These are phyloP conservation scores for Silurus glanis DNA, from an alignment of 2,113 vertebrate species.

Conservation along the genomic window DNA sequence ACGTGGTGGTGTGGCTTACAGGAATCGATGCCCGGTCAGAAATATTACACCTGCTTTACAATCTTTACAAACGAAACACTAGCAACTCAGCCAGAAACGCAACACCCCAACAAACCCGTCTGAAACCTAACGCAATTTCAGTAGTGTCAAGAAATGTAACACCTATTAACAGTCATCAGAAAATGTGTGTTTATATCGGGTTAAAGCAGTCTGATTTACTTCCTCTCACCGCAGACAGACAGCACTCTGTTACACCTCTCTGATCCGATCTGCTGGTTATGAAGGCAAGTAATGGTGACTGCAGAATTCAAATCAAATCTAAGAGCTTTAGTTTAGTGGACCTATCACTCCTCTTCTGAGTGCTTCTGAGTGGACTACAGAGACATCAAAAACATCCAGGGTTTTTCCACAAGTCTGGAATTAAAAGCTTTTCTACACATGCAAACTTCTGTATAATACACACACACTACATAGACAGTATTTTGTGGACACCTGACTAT, in stretches of 20 bases:
- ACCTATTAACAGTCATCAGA: background rate
- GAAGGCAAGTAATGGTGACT: background rate
- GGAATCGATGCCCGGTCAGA: conserved; percentile 1
- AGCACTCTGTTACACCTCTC: background rate
- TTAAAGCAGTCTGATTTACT: background rate
- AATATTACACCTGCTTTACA: conserved; percentile 2
- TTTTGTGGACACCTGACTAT: background rate
- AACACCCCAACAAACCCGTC: conserved; percentile 1
- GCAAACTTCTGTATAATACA: background rate
- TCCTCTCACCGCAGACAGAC: background rate
- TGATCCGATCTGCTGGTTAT: background rate
- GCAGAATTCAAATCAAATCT: background rate
- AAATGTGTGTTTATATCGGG: background rate
- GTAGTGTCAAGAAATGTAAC: conserved; percentile 13
- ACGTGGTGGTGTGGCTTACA: conserved; percentile 6
- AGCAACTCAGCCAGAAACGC: conserved; percentile 1
- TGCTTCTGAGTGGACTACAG: background rate
- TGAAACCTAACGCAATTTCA: conserved; percentile 16
- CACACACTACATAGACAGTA: background rate
- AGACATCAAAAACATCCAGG: background rate
- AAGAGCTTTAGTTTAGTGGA: background rate
- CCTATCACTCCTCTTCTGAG: background rate
- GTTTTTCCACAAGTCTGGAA: background rate
- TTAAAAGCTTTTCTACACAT: background rate
- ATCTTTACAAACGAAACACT: conserved; percentile 16